phyloP scores from a whole-genome alignment of 2,888 invertebrate species.

The Pemphredon lugubris region DNA sequence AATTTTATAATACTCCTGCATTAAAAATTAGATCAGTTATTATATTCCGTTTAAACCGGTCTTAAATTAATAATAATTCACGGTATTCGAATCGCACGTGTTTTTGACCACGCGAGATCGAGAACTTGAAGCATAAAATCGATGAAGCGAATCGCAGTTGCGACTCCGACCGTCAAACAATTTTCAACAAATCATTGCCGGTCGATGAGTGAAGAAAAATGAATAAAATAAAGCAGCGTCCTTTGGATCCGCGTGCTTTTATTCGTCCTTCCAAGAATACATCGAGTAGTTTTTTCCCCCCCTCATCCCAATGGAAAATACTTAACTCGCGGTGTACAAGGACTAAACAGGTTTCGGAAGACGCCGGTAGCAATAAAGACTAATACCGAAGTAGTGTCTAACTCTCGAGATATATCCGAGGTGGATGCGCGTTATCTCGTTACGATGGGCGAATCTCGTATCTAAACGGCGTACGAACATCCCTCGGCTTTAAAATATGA shows the following conservation, averaged over 20 bases:
- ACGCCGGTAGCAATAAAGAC: constrained; percentile 67
- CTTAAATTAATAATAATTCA: too few species aligned
- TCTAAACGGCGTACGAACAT: constrained; percentile 59
- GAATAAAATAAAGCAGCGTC: too few species aligned
- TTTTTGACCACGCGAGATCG: too few species aligned
- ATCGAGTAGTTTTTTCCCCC: constrained; percentile 52
- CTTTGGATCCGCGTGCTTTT: neutral
- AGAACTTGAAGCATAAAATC: too few species aligned
- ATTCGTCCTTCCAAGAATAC: constrained; percentile 33
- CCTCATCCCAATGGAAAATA: constrained; percentile 40
- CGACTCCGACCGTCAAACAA: too few species aligned
- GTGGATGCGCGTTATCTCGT: constrained; percentile 60
- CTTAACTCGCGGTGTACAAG: constrained; percentile 51
- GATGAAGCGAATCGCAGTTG: too few species aligned
- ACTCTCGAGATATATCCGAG: constrained; percentile 60
- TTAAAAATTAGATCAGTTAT: too few species aligned
- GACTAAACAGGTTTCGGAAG: constrained; percentile 64
- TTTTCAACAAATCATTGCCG: too few species aligned
- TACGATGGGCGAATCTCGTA: constrained; percentile 58
- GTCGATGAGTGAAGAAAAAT: constrained; percentile 6
- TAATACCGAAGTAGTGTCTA: constrained; percentile 62
- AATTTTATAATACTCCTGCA: too few species aligned
- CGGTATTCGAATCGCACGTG: too few species aligned
- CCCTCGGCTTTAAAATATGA: constrained; percentile 60
- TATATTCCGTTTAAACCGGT: too few species aligned